Conservation (phyloP, 2,113 vertebrate genomes). For the Prietella phreatophila region DNA sequence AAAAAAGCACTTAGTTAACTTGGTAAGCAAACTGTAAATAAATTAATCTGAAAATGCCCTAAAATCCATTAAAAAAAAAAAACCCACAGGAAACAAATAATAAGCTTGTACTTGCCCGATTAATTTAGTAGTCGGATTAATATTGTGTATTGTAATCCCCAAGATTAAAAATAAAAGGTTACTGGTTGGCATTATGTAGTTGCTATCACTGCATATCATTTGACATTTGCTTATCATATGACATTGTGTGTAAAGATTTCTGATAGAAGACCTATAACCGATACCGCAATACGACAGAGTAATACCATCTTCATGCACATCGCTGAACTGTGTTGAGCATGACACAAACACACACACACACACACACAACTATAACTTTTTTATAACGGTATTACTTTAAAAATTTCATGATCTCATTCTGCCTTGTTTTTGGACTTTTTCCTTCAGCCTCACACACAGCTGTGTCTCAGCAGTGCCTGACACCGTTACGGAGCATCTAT, state of each 20-base stretch:
- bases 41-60: background rate
- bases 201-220: background rate
- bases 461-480: background rate
- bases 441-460: background rate
- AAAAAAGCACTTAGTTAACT: background rate
- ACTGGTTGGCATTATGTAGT: background rate
- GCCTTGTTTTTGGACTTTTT: background rate
- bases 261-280: background rate
- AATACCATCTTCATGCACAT: background rate
- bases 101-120: background rate
- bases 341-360: background rate
- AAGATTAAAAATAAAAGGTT: background rate
- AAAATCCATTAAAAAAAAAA: background rate
- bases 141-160: background rate
- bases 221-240: background rate
- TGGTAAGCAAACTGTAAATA: background rate
- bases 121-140: background rate
- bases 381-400: background rate
- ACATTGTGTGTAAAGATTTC: background rate
- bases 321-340: background rate
- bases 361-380: background rate
- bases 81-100: background rate
- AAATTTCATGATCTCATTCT: background rate
- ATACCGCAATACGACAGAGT: background rate
- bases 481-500: slow-evolving; percentile 1